A percentile compares a stretch with the other conserved stretches of the same genome.
Evolutionary conservation across 2,888 invertebrate genomes (phyloP).

Genomic region (Ichneumoninae sp.): DNA sequence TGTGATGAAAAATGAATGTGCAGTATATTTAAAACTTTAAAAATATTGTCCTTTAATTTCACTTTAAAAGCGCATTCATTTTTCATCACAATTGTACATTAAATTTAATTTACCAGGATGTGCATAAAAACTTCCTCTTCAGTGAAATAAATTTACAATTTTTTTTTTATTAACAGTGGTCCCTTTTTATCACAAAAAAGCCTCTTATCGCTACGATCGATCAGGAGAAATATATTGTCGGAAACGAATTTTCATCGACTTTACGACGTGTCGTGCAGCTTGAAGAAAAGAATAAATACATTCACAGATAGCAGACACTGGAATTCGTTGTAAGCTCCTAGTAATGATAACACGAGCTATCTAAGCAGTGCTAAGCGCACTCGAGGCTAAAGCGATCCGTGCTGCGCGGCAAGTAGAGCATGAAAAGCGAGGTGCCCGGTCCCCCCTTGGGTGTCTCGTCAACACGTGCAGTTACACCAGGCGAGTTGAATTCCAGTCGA

Average conservation of each 20-base stretch:
- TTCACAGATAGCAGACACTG: constrained; percentile 29
- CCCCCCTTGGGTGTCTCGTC: constrained; percentile 61
- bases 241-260: not conserved
- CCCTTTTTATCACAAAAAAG: not conserved
- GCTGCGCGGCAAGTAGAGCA: constrained; percentile 76
- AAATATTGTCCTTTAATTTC: too few relatives aligned
- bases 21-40: too few relatives aligned
- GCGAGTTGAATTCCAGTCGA: constrained; percentile 46
- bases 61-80: too few relatives aligned
- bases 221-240: not conserved
- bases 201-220: not conserved
- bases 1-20: too few relatives aligned
- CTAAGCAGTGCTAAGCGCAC: constrained; percentile 64
- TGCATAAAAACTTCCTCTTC: too few relatives aligned
- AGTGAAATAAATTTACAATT: too few relatives aligned
- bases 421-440: constrained; percentile 73
- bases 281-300: not conserved
- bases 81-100: too few relatives aligned
- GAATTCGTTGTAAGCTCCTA: constrained; percentile 44
- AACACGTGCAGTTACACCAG: constrained; percentile 67
- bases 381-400: constrained; percentile 67
- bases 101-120: too few relatives aligned
- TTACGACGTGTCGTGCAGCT: not conserved
- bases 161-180: not conserved
- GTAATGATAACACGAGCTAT: constrained; percentile 34